Conservation (phyloP, 1,140 invertebrate genomes). For the Trinorchestia longiramus region DNA sequence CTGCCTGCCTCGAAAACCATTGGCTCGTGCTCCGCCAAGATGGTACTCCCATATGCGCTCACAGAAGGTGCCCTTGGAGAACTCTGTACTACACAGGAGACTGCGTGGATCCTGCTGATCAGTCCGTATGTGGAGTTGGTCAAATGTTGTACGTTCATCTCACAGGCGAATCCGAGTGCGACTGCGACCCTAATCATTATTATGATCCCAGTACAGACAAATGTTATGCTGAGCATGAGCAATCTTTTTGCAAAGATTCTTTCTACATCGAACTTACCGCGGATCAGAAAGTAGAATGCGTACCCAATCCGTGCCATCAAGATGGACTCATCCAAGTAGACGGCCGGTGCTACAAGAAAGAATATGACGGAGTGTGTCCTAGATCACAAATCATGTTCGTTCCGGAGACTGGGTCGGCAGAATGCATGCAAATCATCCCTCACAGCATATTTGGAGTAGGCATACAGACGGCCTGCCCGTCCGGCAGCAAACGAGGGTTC, state of each 20-base stretch:
- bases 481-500: conserved; percentile 54
- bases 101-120: conserved; percentile 55
- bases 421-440: conserved; percentile 53
- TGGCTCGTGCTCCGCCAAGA: conserved; percentile 57
- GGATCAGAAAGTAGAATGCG: conserved; percentile 56
- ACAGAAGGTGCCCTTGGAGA: conserved; percentile 57
- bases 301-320: conserved; percentile 54
- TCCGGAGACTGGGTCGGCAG: conserved; percentile 47
- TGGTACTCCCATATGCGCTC: conserved; percentile 46
- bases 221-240: conserved; percentile 57
- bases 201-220: conserved; percentile 58
- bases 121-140: conserved; percentile 57
- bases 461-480: conserved; percentile 53
- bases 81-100: conserved; percentile 29
- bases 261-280: conserved; percentile 53
- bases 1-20: conserved; percentile 54
- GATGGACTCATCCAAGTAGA: conserved; percentile 56
- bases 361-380: conserved; percentile 59
- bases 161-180: conserved; percentile 54
- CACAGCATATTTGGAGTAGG: conserved; percentile 57
- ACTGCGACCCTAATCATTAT: conserved; percentile 58
- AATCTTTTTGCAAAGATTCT: conserved; percentile 57
- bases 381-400: conserved; percentile 4
- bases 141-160: conserved; percentile 61
- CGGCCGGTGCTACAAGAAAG: conserved; percentile 56